A percentile compares a stretch with the other conserved stretches of the same genome.
phyloP scores from a whole-genome alignment of 2,797 vertebrate species.

The Hippoglossus hippoglossus region DNA sequence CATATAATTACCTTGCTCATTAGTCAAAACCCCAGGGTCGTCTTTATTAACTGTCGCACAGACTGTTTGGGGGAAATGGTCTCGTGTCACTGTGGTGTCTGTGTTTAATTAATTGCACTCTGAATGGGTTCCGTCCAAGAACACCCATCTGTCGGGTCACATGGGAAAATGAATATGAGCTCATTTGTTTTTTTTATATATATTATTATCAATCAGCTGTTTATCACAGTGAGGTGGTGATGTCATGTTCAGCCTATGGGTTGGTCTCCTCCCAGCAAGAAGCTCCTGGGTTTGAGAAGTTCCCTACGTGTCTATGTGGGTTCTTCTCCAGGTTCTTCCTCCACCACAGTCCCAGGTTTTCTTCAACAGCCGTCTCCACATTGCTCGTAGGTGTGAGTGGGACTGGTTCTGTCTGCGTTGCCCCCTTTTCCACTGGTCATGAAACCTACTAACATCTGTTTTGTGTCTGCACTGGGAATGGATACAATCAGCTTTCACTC shows the following conservation, averaged over 20 bases:
- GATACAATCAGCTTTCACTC: no score
- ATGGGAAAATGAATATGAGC: conserved; percentile 12
- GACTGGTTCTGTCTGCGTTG: no score
- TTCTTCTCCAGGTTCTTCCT: no score
- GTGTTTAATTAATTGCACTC: conserved; percentile 53
- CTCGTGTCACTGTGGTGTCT: conserved; percentile 24
- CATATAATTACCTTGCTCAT: conserved; percentile 61
- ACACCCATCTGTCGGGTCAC: background rate
- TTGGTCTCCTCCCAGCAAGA: no score
- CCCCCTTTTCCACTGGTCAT: no score
- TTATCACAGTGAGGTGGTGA: background rate
- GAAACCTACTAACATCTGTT: no score
- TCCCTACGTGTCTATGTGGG: no score
- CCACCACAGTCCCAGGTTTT: no score
- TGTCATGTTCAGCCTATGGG: background rate
- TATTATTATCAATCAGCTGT: background rate
- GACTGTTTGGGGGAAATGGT: conserved; percentile 6
- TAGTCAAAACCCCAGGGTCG: conserved; percentile 57
- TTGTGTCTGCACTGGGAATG: no score
- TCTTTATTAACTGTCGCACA: conserved; percentile 50
- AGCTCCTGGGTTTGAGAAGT: no score
- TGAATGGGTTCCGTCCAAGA: conserved; percentile 20
- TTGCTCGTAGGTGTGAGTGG: no score
- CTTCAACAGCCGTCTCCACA: no score
- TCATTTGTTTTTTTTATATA: conserved; percentile 4